These are phyloP conservation scores for Muscina levida DNA, from an alignment of 2,888 invertebrate genomes.

Conservation along the genomic window DNA sequence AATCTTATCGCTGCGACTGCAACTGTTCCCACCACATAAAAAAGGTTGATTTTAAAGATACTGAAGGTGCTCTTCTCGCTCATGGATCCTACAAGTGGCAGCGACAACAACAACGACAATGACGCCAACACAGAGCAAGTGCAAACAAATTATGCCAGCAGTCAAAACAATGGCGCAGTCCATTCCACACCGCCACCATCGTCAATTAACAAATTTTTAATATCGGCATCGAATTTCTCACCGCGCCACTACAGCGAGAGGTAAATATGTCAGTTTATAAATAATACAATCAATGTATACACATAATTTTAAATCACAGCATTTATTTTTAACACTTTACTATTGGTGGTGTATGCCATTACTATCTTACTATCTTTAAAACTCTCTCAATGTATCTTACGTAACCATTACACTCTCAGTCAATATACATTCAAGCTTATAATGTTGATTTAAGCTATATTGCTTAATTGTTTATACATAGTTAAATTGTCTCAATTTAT, in stretches of 20 bases:
- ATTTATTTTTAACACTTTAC: too few species aligned
- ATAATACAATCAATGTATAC: too few species aligned
- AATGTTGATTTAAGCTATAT: too few species aligned
- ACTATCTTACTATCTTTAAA: too few species aligned
- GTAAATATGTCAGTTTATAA: slow-evolving; percentile 26
- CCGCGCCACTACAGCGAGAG: slow-evolving; percentile 24
- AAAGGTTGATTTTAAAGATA: slow-evolving; percentile 36
- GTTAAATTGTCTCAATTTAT: too few species aligned
- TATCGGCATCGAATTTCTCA: slow-evolving; percentile 29
- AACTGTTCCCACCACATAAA: background rate
- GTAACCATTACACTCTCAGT: too few species aligned
- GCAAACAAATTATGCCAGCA: slow-evolving; percentile 4
- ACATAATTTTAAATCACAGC: background rate
- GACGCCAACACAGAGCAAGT: slow-evolving; percentile 29
- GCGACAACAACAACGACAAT: slow-evolving; percentile 19
- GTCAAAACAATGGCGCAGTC: slow-evolving; percentile 63
- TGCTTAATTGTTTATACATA: too few species aligned
- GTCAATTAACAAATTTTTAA: slow-evolving; percentile 33
- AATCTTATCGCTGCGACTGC: slow-evolving; percentile 56
- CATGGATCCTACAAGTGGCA: slow-evolving; percentile 41
- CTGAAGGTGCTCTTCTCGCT: slow-evolving; percentile 29
- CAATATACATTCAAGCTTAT: too few species aligned
- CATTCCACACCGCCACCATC: slow-evolving; percentile 62
- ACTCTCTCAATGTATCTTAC: background rate
- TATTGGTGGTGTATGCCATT: too few species aligned